Percentiles rank a stretch among this genome's conserved stretches.
phyloP scores from a whole-genome alignment of 2,113 vertebrate species.

The Antennarius striatus region DNA sequence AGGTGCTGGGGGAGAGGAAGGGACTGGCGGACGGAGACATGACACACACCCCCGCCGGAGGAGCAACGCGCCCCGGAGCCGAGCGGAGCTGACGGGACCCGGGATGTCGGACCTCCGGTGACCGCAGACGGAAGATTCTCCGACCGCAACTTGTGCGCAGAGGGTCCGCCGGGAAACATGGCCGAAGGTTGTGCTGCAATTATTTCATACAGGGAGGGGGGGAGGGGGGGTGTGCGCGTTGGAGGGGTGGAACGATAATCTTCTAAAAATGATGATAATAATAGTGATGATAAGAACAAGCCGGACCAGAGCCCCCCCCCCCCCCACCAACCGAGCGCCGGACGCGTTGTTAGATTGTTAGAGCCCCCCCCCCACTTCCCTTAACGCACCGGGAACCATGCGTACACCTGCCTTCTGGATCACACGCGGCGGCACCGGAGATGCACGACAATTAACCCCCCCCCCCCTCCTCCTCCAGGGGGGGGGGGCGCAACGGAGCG shows the following conservation, averaged over 20 bases:
- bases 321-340: slow-evolving; percentile 80
- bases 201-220: slow-evolving; percentile 66
- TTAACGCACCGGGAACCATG: slow-evolving; percentile 60
- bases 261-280: too few species aligned
- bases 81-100: slow-evolving; percentile 83
- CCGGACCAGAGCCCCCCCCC: slow-evolving; percentile 59
- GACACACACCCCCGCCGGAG: slow-evolving; percentile 84
- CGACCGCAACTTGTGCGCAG: slow-evolving; percentile 90
- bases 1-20: slow-evolving; percentile 80
- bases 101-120: slow-evolving; percentile 95
- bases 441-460: slow-evolving; percentile 41
- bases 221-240: background rate
- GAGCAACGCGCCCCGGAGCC: slow-evolving; percentile 93
- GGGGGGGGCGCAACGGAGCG: too few species aligned
- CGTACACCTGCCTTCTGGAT: slow-evolving; percentile 84
- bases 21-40: slow-evolving; percentile 83
- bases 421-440: background rate
- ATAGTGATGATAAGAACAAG: slow-evolving; percentile 23
- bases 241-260: slow-evolving; percentile 82
- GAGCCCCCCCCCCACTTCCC: too few species aligned
- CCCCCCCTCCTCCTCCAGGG: too few species aligned
- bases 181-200: slow-evolving; percentile 94
- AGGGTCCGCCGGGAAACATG: slow-evolving; percentile 98
- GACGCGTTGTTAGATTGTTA: slow-evolving; percentile 57
- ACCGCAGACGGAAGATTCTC: slow-evolving; percentile 92